phyloP scores from a whole-genome alignment of 2,113 vertebrate genomes.

The Sakesphorus luctuosus region DNA sequence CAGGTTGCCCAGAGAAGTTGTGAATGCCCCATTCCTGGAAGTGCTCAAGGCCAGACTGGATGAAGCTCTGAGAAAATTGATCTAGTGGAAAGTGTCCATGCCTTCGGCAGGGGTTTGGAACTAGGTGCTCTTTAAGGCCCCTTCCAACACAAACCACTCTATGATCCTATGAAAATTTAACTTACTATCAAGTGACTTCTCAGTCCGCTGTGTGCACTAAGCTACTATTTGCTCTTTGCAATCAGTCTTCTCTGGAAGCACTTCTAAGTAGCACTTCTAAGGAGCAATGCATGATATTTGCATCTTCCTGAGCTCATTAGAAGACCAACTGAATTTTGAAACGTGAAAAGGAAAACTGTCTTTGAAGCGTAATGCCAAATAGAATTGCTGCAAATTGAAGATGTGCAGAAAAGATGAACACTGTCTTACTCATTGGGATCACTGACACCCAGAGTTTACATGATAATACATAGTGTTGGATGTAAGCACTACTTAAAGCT shows the following conservation, averaged over 20 bases:
- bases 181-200: background rate
- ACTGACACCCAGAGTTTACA: background rate
- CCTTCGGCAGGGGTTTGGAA: background rate
- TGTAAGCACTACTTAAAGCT: background rate
- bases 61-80: rapidly evolving
- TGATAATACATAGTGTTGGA: background rate
- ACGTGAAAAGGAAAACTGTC: background rate
- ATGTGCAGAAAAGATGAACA: background rate
- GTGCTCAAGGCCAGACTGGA: background rate
- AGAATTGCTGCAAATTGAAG: background rate
- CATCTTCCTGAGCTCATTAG: background rate
- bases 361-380: background rate
- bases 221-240: background rate
- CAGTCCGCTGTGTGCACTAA: background rate
- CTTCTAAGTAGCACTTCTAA: background rate
- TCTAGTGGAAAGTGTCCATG: background rate
- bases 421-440: background rate
- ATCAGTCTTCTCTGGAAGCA: background rate
- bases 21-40: background rate
- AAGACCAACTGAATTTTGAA: background rate
- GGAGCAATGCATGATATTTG: background rate
- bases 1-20: background rate
- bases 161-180: background rate
- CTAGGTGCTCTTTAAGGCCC: background rate
- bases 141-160: background rate